Evolutionary conservation across 2,113 vertebrate species (phyloP).

Genomic region (Meleagris gallopavo): DNA sequence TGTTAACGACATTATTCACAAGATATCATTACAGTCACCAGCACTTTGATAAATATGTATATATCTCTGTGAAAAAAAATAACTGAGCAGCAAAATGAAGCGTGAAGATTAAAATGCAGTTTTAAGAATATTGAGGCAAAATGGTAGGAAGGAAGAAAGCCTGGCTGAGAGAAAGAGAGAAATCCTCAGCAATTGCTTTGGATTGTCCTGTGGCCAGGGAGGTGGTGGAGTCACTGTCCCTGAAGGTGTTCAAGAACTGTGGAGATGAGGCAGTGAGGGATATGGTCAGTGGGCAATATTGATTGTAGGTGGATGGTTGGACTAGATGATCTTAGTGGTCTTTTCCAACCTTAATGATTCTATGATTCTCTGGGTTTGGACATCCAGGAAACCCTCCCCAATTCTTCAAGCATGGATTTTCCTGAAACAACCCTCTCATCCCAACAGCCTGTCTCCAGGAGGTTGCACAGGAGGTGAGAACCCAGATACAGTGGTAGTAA

Average conservation of each 20-base stretch:
- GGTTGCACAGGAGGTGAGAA: neutral
- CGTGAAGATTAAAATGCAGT: neutral
- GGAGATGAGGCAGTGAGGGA: neutral
- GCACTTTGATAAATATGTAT: neutral
- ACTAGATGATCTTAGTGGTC: neutral
- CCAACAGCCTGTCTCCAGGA: neutral
- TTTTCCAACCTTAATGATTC: no score
- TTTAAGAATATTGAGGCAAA: neutral
- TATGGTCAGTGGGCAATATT: neutral
- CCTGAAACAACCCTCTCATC: neutral
- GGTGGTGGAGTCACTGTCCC: no score
- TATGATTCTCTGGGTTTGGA: neutral
- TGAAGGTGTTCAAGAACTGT: neutral
- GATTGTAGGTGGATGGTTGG: neutral
- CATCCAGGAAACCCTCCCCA: neutral
- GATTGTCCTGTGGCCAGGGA: neutral
- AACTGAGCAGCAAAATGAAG: neutral
- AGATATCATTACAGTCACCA: neutral
- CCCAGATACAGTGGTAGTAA: neutral
- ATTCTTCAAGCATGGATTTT: neutral
- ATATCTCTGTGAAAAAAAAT: neutral
- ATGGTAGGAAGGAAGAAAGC: neutral
- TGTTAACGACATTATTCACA: neutral
- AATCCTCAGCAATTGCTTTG: neutral
- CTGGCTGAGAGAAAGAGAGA: neutral